Evolutionary conservation across 2,888 invertebrate species (phyloP), one percentile per base, ranked within the genome.

Genomic region (Beris chalybata): DNA sequence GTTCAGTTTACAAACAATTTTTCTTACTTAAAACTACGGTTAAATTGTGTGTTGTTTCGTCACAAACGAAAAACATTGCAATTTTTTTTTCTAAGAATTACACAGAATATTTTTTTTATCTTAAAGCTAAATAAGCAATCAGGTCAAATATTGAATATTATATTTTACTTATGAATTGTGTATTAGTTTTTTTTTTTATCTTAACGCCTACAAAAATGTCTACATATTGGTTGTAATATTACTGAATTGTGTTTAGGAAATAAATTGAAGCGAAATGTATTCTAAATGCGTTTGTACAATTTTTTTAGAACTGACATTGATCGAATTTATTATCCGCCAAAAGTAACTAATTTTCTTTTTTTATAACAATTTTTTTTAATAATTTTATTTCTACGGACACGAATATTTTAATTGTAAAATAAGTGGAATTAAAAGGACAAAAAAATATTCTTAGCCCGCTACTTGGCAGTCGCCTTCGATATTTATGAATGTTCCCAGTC

Each of bases 381-480:
- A 5, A 47, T 15, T 47, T 13, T 52, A 52, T 13, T 15, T 52
- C 15, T 13, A 6, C 15, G 22, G 29, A 22, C 22, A 13, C 29
- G 11, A 29, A 11, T 15, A 15, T 52, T 9, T 9, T 52, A 7
- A 11, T 29, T 52, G 15, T 29, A 52, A 52, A 22, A 52, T 1
- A 15, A 52, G 22, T 11, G 52, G n/a, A n/a, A 52, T 52, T 52
- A n/a, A 53, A 29, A 31, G 29, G 29, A 50, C 5, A 9, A 50
- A 22, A n/a, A 47, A 47, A 47, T 47, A 47, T 13, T 54, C 44
- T 56, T 56, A 57, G 38, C 29, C 47, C 11, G 59, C 45, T 11
- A 58, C 59, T 61, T 64, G 47, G 15, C 63, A 64, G 38, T 63
- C 64, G 29, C 64, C 65, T 38, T 65, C 67, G 9, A 59, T 61